phyloP scores from a whole-genome alignment of 2,888 invertebrate genomes.

The Sinopyrophorus schimmeli region DNA sequence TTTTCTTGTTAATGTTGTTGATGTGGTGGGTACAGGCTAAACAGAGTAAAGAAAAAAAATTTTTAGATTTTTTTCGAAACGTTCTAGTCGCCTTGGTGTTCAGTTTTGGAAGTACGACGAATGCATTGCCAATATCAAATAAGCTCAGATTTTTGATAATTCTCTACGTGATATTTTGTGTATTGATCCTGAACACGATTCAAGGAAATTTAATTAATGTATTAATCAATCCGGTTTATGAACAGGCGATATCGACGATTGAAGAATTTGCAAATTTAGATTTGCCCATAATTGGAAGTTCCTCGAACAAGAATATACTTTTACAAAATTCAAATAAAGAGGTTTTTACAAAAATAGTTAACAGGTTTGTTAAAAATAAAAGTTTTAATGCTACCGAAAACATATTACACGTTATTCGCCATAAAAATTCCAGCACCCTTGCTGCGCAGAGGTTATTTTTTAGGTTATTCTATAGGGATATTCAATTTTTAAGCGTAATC shows the following conservation, averaged over 20 bases:
- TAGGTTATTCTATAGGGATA: background rate
- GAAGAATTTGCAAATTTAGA: background rate
- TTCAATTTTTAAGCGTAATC: background rate
- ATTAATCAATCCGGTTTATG: background rate
- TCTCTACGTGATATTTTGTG: background rate
- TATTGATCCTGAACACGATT: background rate
- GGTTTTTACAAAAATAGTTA: no score
- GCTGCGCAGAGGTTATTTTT: no score
- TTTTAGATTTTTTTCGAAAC: no score
- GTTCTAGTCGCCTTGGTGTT: constrained; percentile 21
- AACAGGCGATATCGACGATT: background rate
- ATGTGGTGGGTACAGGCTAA: no score
- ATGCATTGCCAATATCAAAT: background rate
- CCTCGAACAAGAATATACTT: no score
- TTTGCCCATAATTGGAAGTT: background rate
- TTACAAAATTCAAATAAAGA: no score
- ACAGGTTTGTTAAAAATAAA: no score
- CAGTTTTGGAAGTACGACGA: no score
- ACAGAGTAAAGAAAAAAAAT: no score
- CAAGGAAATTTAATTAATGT: background rate
- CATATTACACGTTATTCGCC: background rate
- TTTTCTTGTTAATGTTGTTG: no score
- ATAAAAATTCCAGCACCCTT: background rate
- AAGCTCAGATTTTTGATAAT: background rate
- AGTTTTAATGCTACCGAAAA: background rate